Percentiles rank a stretch among this genome's conserved stretches.
These are phyloP conservation scores for Fragum sueziense DNA, from an alignment of 2,888 invertebrate species.

Conservation along the genomic window DNA sequence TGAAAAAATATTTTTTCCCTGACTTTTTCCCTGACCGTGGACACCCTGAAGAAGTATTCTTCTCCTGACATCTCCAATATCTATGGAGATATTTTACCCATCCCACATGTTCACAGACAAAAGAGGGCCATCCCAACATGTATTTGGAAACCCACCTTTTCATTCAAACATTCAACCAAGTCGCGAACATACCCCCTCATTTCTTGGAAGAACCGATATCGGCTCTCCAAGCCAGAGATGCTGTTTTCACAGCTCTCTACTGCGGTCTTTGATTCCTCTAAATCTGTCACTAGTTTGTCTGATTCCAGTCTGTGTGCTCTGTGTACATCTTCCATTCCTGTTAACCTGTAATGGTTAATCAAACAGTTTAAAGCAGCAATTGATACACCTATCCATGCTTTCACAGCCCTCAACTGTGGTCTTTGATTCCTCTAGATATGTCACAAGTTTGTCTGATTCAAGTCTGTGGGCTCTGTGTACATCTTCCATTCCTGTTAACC, in stretches of 20 bases:
- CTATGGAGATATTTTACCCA: background rate
- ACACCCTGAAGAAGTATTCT: too few relatives aligned
- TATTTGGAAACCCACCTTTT: conserved; percentile 88
- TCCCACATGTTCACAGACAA: conserved; percentile 12
- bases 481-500: conserved; percentile 86
- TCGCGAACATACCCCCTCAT: conserved; percentile 96
- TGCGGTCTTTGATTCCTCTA: conserved; percentile 84
- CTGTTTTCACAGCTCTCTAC: conserved; percentile 84
- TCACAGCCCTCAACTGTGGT: conserved; percentile 84
- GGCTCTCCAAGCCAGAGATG: conserved; percentile 88
- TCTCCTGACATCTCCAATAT: too few relatives aligned
- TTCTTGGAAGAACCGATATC: conserved; percentile 97
- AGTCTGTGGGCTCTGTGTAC: conserved; percentile 85
- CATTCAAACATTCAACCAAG: conserved; percentile 98
- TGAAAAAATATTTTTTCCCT: too few relatives aligned
- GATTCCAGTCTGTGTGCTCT: conserved; percentile 84
- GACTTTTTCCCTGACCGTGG: too few relatives aligned
- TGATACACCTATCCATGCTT: too few relatives aligned
- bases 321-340: conserved; percentile 85
- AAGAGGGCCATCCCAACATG: conserved; percentile 50
- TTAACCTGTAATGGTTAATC: conserved; percentile 84
- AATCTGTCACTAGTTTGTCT: conserved; percentile 83
- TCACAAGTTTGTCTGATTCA: conserved; percentile 84
- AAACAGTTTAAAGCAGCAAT: too few relatives aligned
- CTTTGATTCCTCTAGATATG: conserved; percentile 83